Base-by-base conservation (phyloP, 1,140 invertebrate species). In the Drosophila orosa region DNA sequence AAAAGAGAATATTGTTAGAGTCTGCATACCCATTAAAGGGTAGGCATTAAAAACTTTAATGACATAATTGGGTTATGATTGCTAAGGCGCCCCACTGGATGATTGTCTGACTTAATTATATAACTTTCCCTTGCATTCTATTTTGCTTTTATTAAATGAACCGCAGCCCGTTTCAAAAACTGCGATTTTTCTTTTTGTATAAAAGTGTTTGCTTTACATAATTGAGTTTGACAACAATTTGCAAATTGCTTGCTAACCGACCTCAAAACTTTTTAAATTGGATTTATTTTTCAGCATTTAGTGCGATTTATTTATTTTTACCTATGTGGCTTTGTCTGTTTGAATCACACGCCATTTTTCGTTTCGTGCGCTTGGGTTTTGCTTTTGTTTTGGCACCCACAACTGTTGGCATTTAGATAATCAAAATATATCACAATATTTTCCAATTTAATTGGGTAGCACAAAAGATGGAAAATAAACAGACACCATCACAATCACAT, bases 161-260 rank as follows among this genome's bases (percentile, higher is more conserved):
- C 15, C 10, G 15, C 52, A 35, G 7, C 6, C 22, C 52, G 19
- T n/a, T 39, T 55, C 8, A 24, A 55, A 55, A 35, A 22, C 31
- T 37, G 44, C 15, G 44, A 54, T 35, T 50, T 31, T 35, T 17
- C 57, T 17, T 67, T 48, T 52, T 13, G 27, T 42, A 54, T 39
- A 42, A 73, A 45, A 22, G 44, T 45, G 44, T 45, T 52, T 54
- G 39, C 66, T 52, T 66, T 55, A 73, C 56, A 73, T 69, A 79
- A 87, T 86, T 76, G 50, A 83, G 78, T 79, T 79, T 79, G 57
- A 74, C 69, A 83, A 57, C 67, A 86, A 87, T 87, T 87, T 83
- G 79, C 83, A 73, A 76, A 69, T 82, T 76, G 69, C 48, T 45
- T 57, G 40, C 60, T 65, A 71, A 67, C 40, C 60, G 31, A 60